phyloP scores from a whole-genome alignment of 2,113 vertebrate species.

The Ptychochromis oligacanthus region DNA sequence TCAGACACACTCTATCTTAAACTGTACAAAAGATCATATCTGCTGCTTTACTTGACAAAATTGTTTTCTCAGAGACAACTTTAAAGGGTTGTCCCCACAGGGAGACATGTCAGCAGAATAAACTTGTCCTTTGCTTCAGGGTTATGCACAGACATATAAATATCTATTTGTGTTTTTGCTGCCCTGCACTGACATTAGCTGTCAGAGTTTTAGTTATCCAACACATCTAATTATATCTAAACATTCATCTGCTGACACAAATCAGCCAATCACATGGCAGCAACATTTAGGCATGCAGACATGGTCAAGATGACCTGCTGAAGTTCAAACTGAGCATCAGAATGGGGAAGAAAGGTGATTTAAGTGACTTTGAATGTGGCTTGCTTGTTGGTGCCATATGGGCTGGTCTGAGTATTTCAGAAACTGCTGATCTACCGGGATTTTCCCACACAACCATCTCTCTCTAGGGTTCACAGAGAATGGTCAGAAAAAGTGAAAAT shows the following conservation, averaged over 20 bases:
- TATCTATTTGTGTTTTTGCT: background rate
- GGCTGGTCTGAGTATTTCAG: background rate
- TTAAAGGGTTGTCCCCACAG: constrained; percentile 9
- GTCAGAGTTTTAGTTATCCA: constrained; percentile 7
- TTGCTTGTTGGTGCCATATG: too few species aligned
- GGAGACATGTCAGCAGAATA: constrained; percentile 18
- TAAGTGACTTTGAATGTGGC: background rate
- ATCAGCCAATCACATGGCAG: background rate
- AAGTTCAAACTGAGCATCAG: background rate
- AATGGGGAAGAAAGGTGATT: background rate
- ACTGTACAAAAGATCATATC: background rate
- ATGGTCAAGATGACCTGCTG: background rate
- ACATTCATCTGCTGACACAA: background rate
- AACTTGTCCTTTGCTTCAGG: constrained; percentile 18
- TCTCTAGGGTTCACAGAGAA: too few species aligned
- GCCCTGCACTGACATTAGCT: background rate
- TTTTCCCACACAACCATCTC: background rate
- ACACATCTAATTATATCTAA: constrained; percentile 5
- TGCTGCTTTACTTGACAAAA: constrained; percentile 8
- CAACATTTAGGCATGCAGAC: background rate
- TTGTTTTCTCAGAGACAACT: constrained; percentile 3
- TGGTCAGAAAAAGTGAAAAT: too few species aligned
- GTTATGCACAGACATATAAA: constrained; percentile 17
- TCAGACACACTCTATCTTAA: background rate
- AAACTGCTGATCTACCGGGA: background rate